A percentile compares a stretch with the other conserved stretches of the same genome.
phyloP scores from a whole-genome alignment of 2,888 invertebrate genomes.

The Zhengitettix transpicula region DNA sequence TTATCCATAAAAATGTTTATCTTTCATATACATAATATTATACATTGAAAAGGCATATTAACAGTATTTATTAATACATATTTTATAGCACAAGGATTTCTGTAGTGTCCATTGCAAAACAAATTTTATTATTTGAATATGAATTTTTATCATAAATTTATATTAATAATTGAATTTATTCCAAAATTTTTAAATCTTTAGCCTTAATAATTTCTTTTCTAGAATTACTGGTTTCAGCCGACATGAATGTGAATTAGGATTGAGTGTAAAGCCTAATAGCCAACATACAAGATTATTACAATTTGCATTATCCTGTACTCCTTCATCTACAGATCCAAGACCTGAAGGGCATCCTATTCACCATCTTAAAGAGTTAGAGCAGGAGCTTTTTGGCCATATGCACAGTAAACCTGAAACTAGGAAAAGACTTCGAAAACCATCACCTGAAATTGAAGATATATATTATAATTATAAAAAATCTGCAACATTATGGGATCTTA shows the following conservation, averaged over 20 bases:
- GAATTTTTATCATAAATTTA: too few relatives aligned
- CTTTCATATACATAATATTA: too few relatives aligned
- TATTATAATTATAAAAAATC: background rate
- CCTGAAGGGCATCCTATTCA: slow-evolving; percentile 32
- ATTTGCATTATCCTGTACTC: slow-evolving; percentile 19
- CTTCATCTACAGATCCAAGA: slow-evolving; percentile 6
- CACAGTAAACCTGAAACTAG: slow-evolving; percentile 14
- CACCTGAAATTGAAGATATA: background rate
- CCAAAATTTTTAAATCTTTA: too few relatives aligned
- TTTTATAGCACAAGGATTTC: too few relatives aligned
- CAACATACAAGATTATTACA: slow-evolving; percentile 21
- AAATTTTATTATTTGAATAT: too few relatives aligned
- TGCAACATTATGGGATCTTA: slow-evolving; percentile 27
- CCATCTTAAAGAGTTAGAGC: slow-evolving; percentile 31
- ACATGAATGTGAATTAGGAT: slow-evolving; percentile 17
- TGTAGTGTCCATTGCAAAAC: too few relatives aligned
- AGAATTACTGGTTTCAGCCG: slow-evolving; percentile 1
- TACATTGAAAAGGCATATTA: too few relatives aligned
- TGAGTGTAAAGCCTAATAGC: slow-evolving; percentile 22
- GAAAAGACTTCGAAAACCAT: background rate
- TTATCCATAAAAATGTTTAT: too few relatives aligned
- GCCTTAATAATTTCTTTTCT: too few relatives aligned
- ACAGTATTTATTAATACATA: too few relatives aligned
- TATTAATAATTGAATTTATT: too few relatives aligned
- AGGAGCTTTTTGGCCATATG: slow-evolving; percentile 31